Evolutionary conservation across 2,888 invertebrate genomes (phyloP), one percentile per base, ranked within the genome.

Genomic region (Odontomyia ornata): DNA sequence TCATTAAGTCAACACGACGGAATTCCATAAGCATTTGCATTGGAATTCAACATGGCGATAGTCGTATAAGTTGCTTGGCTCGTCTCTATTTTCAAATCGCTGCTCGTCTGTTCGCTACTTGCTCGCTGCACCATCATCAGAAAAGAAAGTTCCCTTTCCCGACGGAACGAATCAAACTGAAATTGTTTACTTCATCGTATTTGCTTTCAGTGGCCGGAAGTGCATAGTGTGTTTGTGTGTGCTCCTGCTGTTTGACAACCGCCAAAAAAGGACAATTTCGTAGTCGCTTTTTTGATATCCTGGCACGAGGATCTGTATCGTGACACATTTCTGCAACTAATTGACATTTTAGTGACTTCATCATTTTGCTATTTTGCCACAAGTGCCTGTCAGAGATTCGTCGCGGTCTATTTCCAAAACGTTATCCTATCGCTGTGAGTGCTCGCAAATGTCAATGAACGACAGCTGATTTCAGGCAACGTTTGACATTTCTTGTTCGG

Each of bases 251-350:
- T 18, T n/a, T 69, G 69, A 67, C 71, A 71, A 52, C 56, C 56
- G 57, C 56, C 56, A 72, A 72, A 75, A 62, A 75, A 75, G 64
- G 75, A 75, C 46, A 62, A 13, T 56, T 28, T 11, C 1, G 7
- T 46, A 43, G 75, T 75, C 46, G 27, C 47, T 75, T 64, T 43
- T 72, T 72, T 56, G 56, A 30, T 25, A 75, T 75, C 78, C 77
- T 75, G 69, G 36, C 78, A 77, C 77, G 78, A 79, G 78, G 78
- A 79, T 79, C 75, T 65, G 76, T 79, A 79, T 78, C 78, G 78
- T 76, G 78, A 76, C 30, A 15, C 28, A 23, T 15, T 27, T 56
- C 18, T 11, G 2, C 28, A 21, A 1, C 5, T 7, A 28, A 9
- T 57, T 43, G 36, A 36, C 21, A 15, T 9, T 36, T 36, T 36